A percentile compares a stretch with the other conserved stretches of the same genome.
These are phyloP conservation scores for Damaliscus lunatus DNA, from an alignment of 2,113 vertebrate species.

Conservation along the genomic window DNA sequence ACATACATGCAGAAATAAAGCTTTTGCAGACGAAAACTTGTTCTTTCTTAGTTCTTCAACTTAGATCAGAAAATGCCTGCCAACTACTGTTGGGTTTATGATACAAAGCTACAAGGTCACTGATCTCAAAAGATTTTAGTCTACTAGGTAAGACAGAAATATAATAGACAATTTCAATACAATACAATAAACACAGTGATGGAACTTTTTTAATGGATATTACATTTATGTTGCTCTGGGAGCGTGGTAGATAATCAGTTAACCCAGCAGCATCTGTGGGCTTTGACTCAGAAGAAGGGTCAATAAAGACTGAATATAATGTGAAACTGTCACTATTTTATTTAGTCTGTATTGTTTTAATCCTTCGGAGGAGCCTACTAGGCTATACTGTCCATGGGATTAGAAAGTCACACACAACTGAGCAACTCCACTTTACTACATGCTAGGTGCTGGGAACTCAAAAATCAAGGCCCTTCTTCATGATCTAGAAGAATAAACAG, in stretches of 20 bases:
- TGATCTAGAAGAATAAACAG: neutral
- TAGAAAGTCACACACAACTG: neutral
- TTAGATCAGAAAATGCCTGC: neutral
- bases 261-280: neutral
- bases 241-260: neutral
- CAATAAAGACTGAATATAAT: neutral
- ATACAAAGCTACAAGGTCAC: neutral
- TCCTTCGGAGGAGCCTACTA: neutral
- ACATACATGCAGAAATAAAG: slow-evolving; percentile 55
- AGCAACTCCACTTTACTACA: neutral
- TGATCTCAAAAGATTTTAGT: neutral
- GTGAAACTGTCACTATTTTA: neutral
- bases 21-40: slow-evolving; percentile 11
- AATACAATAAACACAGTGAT: neutral
- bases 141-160: neutral
- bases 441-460: neutral
- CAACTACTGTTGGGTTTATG: neutral
- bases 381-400: neutral
- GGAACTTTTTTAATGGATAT: neutral
- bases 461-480: neutral
- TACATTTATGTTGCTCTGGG: neutral
- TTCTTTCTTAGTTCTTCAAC: neutral
- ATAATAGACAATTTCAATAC: neutral
- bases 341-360: neutral
- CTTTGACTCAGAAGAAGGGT: neutral